phyloP scores from a whole-genome alignment of 2,888 invertebrate species.

The Heteropelma amictum region DNA sequence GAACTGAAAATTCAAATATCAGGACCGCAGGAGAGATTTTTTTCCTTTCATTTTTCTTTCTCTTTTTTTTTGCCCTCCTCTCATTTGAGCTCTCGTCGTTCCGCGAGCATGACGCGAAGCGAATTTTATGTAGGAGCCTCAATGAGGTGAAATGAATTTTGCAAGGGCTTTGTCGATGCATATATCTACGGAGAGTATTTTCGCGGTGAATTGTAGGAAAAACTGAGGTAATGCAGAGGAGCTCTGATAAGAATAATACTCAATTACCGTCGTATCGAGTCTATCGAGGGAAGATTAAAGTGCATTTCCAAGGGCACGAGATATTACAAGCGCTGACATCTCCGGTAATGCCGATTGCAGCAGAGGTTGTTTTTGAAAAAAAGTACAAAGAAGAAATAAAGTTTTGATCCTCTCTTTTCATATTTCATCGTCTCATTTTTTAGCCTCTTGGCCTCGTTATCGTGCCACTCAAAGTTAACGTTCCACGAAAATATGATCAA shows the following conservation, averaged over 20 bases:
- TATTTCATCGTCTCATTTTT: too few species aligned
- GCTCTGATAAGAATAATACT: neutral
- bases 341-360: too few species aligned
- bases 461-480: too few species aligned
- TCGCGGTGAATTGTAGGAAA: neutral
- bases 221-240: neutral
- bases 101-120: neutral
- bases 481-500: too few species aligned
- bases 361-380: too few species aligned
- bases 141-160: constrained; percentile 7
- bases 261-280: neutral
- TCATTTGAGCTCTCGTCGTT: neutral
- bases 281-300: neutral
- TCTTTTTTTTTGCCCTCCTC: neutral
- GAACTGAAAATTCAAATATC: constrained; percentile 33
- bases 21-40: constrained; percentile 23
- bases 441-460: too few species aligned
- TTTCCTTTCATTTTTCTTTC: constrained; percentile 14
- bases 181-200: neutral
- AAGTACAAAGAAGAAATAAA: too few species aligned
- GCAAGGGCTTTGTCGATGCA: neutral
- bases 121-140: constrained; percentile 5
- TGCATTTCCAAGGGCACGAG: neutral
- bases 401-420: too few species aligned
- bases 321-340: neutral